Evolutionary conservation across 2,888 invertebrate genomes (phyloP).

Genomic region (Iphiclides podalirius): DNA sequence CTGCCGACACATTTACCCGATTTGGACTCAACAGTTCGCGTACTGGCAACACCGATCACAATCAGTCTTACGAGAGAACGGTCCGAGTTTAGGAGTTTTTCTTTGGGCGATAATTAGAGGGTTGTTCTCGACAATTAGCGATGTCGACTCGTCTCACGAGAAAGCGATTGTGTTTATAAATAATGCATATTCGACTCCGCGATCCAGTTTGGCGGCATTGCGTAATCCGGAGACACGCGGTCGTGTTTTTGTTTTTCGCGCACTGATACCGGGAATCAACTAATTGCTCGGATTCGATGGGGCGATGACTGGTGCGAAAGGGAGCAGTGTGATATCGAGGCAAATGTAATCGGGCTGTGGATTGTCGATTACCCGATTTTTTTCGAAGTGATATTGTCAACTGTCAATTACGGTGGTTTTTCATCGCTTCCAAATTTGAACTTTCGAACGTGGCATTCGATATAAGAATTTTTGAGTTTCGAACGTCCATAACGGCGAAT

Average conservation of each 20-base stretch:
- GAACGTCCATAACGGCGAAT: constrained; percentile 46
- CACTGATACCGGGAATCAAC: constrained; percentile 60
- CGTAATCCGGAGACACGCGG: constrained; percentile 69
- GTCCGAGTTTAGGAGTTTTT: neutral
- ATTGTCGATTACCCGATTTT: too few species aligned
- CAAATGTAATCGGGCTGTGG: too few species aligned
- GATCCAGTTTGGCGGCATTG: constrained; percentile 74
- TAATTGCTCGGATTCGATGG: constrained; percentile 59
- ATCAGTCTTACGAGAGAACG: too few species aligned
- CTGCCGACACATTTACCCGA: constrained; percentile 67
- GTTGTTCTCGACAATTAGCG: neutral
- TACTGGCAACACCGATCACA: constrained; percentile 55
- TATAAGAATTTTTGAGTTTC: constrained; percentile 45
- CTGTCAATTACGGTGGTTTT: too few species aligned
- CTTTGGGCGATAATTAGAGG: neutral
- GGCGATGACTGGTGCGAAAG: constrained; percentile 50
- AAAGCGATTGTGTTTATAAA: constrained; percentile 53
- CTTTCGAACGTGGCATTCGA: too few species aligned
- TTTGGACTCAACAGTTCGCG: constrained; percentile 62
- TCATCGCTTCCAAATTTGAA: too few species aligned
- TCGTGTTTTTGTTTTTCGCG: constrained; percentile 52
- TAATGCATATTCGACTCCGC: constrained; percentile 64
- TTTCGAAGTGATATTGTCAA: too few species aligned
- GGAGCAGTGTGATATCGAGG: too few species aligned
- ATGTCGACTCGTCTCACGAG: constrained; percentile 20